Evolutionary conservation across 2,797 vertebrate genomes (phyloP).

Genomic region (Coluber constrictor): DNA sequence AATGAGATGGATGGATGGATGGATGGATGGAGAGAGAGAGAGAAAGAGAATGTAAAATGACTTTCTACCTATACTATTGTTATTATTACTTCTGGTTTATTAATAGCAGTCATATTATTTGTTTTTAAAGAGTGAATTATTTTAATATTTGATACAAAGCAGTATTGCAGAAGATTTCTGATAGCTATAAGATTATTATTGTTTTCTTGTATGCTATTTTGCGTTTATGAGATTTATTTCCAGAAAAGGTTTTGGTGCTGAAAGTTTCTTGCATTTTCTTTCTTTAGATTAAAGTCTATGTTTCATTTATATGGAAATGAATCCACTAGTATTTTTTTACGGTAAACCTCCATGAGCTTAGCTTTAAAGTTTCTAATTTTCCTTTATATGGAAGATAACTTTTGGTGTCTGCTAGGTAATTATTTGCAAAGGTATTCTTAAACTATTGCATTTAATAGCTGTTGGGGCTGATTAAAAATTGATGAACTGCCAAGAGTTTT

Average conservation of each 20-base stretch:
- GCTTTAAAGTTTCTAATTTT: not conserved
- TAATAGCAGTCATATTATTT: not conserved
- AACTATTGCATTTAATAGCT: not conserved
- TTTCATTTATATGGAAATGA: not conserved
- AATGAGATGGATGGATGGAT: not conserved
- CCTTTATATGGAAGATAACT: not conserved
- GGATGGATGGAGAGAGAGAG: not conserved
- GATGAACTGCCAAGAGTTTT: not conserved
- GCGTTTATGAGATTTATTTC: not conserved
- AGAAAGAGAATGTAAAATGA: not conserved
- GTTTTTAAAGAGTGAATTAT: not conserved
- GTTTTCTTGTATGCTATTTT: not conserved
- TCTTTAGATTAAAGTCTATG: not conserved
- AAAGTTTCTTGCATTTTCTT: not conserved
- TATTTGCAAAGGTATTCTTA: not conserved
- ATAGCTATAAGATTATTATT: not conserved
- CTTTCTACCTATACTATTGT: not conserved
- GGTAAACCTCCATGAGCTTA: not conserved
- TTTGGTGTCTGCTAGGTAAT: not conserved
- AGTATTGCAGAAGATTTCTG: not conserved
- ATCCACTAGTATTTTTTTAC: not conserved
- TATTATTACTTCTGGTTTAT: not conserved
- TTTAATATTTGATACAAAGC: not conserved
- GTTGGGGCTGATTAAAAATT: not conserved
- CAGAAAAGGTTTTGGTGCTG: not conserved